Evolutionary conservation across 2,888 invertebrate genomes (phyloP), one percentile per base, ranked within the genome.

Genomic region (Eristalis pertinax): DNA sequence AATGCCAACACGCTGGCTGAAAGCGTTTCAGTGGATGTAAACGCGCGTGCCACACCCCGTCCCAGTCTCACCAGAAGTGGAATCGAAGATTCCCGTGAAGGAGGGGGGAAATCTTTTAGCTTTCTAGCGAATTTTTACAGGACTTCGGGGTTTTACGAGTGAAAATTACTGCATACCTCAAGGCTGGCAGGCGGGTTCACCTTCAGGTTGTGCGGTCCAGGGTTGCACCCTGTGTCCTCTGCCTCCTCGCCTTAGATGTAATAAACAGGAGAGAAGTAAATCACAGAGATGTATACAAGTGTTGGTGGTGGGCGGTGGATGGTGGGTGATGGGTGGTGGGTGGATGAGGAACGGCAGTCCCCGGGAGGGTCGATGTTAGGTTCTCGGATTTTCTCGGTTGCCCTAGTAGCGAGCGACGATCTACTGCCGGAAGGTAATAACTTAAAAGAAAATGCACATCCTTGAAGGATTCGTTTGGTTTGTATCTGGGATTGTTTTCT

Each of bases 131-230:
- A 75, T 75, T 86, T 87, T 75, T 83, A 87, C 74, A 79, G 72
- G 75, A 78, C 72, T 79, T 72, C 72, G 72, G n/a, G 79, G 72
- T 79, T 87, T 87, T 87, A 87, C 79, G 83, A 87, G 70, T 64
- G 70, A 74, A 83, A 84, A 84, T 87, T 87, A 87, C 84, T 79
- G 75, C 83, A 87, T 84, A 73, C 79, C 82, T 81, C 19, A 26
- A 70, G 81, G 76, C 63, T 38, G 60, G 60, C 29, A n/a, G n/a
- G n/a, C n/a, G n/a, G n/a, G 60, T 43, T 65, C 56, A 69, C 69
- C 63, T 56, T 62, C 72, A 41, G 26, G 3, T n/a, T n/a, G 13
- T 38, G 58, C 19, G 68, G 56, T 58, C 22, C 4, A 15, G 10
- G 41, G 24, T 43, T 29, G n/a, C 32, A 19, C 13, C 32, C 11